These are phyloP conservation scores for Hoplias malabaricus DNA, from an alignment of 2,113 vertebrate species.

Conservation along the genomic window DNA sequence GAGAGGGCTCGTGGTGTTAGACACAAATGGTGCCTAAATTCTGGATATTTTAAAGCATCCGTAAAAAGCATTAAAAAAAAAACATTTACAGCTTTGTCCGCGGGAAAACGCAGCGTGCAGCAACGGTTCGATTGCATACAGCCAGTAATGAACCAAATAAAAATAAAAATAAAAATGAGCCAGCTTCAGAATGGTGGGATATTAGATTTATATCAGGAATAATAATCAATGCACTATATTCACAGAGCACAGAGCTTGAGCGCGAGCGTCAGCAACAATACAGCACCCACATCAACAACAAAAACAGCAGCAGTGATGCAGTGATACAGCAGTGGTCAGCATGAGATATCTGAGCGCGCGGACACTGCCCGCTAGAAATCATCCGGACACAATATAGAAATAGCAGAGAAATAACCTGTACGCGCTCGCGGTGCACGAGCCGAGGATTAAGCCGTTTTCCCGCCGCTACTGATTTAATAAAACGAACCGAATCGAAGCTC, in stretches of 20 bases:
- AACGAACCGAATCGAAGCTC: slow-evolving; percentile 43
- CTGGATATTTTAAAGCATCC: not conserved
- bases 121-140: too few species aligned
- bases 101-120: not conserved
- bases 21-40: slow-evolving; percentile 24
- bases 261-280: not conserved
- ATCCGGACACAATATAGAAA: too few species aligned
- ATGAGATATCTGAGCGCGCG: too few species aligned
- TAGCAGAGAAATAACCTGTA: not conserved
- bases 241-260: not conserved
- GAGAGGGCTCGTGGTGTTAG: not conserved
- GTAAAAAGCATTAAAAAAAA: not conserved
- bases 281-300: not conserved
- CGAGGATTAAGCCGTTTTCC: slow-evolving; percentile 38
- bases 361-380: too few species aligned
- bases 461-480: slow-evolving; percentile 21
- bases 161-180: not conserved
- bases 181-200: not conserved
- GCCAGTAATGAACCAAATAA: too few species aligned
- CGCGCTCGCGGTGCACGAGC: not conserved
- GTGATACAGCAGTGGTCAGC: too few species aligned
- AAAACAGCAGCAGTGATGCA: not conserved
- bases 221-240: slow-evolving; percentile 15
- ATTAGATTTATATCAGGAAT: not conserved
- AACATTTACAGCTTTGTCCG: not conserved